Percentiles rank a stretch among this genome's conserved stretches.
phyloP scores from a whole-genome alignment of 2,888 invertebrate species.

The Merodon equestris region DNA sequence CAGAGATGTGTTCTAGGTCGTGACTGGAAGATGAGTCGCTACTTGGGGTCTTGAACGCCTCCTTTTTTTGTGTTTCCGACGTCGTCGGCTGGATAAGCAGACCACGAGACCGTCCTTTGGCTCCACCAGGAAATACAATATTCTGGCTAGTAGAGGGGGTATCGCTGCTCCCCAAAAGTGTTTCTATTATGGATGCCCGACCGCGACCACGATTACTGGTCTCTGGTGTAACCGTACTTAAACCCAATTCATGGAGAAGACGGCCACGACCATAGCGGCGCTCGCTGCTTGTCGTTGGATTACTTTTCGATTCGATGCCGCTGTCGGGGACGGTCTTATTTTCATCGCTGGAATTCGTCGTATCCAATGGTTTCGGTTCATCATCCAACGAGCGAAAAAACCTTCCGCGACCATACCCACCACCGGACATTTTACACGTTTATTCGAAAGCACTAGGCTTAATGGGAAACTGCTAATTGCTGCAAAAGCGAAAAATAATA shows the following conservation, averaged over 20 bases:
- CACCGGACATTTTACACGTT: conserved; percentile 61
- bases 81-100: conserved; percentile 14
- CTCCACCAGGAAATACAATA: conserved; percentile 7
- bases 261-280: conserved; percentile 71
- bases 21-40: conserved; percentile 28
- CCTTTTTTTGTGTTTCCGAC: conserved; percentile 7
- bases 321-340: conserved; percentile 69
- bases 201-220: conserved; percentile 62
- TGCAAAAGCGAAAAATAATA: conserved; percentile 6
- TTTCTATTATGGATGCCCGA: conserved; percentile 55
- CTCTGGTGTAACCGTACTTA: conserved; percentile 63
- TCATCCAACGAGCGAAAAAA: conserved; percentile 35
- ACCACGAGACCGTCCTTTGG: conserved; percentile 40
- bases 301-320: conserved; percentile 70
- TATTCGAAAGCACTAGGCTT: neutral
- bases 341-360: conserved; percentile 66
- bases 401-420: conserved; percentile 65
- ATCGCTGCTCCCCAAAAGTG: conserved; percentile 21
- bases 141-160: conserved; percentile 13
- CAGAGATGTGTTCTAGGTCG: conserved; percentile 24
- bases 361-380: conserved; percentile 58
- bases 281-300: conserved; percentile 67
- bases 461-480: neutral
- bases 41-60: conserved; percentile 14
- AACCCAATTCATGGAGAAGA: conserved; percentile 70